Evolutionary conservation across 2,797 vertebrate species (phyloP), one percentile per base, ranked within the genome.

Genomic region (Cirrhinus mrigala): DNA sequence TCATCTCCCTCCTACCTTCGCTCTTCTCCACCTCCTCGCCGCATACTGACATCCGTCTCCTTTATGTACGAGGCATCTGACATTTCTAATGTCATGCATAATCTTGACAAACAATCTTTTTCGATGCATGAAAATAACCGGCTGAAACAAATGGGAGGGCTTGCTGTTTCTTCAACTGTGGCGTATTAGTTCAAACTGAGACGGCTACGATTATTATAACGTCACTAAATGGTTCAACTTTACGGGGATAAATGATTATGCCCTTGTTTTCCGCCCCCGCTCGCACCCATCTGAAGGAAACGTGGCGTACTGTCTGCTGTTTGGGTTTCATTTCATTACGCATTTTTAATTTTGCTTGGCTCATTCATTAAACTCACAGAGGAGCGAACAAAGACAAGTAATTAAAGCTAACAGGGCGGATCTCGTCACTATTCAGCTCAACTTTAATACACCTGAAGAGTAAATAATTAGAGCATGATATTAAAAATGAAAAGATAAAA

Each of bases 241-340:
- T 90, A 81, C 60, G 16, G 78, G 85, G 81, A 88, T 89, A 87
- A 89, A 90, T 89, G 56, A 86, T 87, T 85, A 86, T 88, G 81
- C 79, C 76, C 20, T n/a, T 78, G 86, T 85, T 87, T 86, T 86
- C 68, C 82, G 54, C 70, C 73, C 14, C 24, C 44, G 15, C 46
- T 81, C 73, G 54, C 85, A 54, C 70, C 81, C 81, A 84, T 24
- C 77, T 78, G 81, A 83, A 95, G 90, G 76, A 95, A 86, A 92
- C 82, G 82, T 94, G 92, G 20, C 94, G 91, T 0, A 93, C 91
- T 81, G 85, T 84, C 60, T 87, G 76, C 77, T 81, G 56, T 87
- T 84, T 83, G 84, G 88, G 85, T 87, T 88, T 89, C 79, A 83
- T 90, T 84, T 89, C 87, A 74, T 88, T 81, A 83, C 44, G 66